These are phyloP conservation scores for Zeus faber DNA, from an alignment of 2,113 vertebrate species.

Conservation along the genomic window DNA sequence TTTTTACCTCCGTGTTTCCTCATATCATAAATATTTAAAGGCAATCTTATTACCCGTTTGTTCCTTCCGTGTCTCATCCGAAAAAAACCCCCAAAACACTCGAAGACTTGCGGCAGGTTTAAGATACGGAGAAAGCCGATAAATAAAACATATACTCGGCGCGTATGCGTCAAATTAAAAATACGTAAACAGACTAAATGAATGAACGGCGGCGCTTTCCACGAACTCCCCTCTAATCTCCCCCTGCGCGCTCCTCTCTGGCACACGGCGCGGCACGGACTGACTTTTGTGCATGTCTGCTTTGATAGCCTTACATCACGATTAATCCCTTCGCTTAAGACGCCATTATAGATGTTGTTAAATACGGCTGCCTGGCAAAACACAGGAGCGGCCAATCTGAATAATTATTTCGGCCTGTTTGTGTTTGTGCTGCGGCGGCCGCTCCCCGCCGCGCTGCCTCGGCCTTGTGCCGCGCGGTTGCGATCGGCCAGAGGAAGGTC, in stretches of 20 bases:
- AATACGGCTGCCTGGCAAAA: slow-evolving; percentile 44
- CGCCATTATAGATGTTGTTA: slow-evolving; percentile 57
- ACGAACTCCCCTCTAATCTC: slow-evolving; percentile 11
- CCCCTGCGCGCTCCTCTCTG: slow-evolving; percentile 25
- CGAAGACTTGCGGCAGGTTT: slow-evolving; percentile 2
- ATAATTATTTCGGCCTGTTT: slow-evolving; percentile 62
- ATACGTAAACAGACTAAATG: background rate
- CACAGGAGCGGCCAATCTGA: slow-evolving; percentile 45
- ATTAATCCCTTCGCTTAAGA: slow-evolving; percentile 51
- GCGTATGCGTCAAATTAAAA: background rate
- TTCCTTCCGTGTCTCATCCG: slow-evolving; percentile 4
- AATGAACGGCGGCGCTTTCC: background rate
- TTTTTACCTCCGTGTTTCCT: slow-evolving; percentile 46
- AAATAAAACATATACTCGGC: background rate
- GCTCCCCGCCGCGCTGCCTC: background rate
- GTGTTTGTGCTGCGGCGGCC: slow-evolving; percentile 30
- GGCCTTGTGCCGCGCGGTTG: no score
- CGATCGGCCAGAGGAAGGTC: background rate
- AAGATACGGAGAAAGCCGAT: background rate
- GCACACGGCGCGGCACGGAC: slow-evolving; percentile 1
- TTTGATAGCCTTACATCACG: slow-evolving; percentile 47
- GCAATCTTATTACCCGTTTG: slow-evolving; percentile 23
- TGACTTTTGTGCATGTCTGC: slow-evolving; percentile 13
- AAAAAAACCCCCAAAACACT: slow-evolving; percentile 16
- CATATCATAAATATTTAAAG: slow-evolving; percentile 42